A percentile compares a stretch with the other conserved stretches of the same genome.
phyloP scores from a whole-genome alignment of 1,140 invertebrate genomes.

The Drosophila equinoxialis region DNA sequence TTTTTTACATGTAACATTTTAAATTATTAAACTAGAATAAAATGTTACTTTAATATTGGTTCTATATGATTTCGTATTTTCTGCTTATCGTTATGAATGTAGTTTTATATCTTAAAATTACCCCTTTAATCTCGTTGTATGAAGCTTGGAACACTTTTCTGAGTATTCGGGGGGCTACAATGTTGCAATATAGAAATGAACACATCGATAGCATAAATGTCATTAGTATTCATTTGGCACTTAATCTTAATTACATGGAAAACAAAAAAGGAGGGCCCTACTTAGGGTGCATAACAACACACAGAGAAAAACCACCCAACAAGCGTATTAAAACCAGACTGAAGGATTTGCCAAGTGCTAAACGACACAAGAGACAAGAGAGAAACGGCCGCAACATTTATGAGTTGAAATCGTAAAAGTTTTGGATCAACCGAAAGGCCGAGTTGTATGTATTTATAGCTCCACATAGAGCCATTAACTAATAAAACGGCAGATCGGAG shows the following conservation, averaged over 20 bases:
- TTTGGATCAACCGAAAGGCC: conserved; percentile 35
- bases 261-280: conserved; percentile 6
- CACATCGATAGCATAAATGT: conserved; percentile 63
- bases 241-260: conserved; percentile 33
- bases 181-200: conserved; percentile 71
- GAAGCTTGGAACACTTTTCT: too few relatives aligned
- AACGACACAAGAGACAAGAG: conserved; percentile 46
- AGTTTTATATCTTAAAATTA: too few relatives aligned
- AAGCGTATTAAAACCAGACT: conserved; percentile 45
- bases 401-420: conserved; percentile 72
- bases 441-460: conserved; percentile 65
- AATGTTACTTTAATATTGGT: too few relatives aligned
- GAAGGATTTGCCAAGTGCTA: conserved; percentile 71
- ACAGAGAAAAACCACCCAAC: conserved; percentile 61
- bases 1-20: too few relatives aligned
- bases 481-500: conserved; percentile 5
- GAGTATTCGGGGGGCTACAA: conserved; percentile 39
- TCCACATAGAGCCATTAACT: conserved; percentile 65
- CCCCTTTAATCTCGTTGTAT: too few relatives aligned
- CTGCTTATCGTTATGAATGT: too few relatives aligned
- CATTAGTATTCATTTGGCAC: conserved; percentile 48
- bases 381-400: conserved; percentile 53
- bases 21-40: too few relatives aligned
- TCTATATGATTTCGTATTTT: too few relatives aligned
- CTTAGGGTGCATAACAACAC: conserved; percentile 17